phyloP scores from a whole-genome alignment of 2,113 vertebrate species.

The Mormyrus iriodes region DNA sequence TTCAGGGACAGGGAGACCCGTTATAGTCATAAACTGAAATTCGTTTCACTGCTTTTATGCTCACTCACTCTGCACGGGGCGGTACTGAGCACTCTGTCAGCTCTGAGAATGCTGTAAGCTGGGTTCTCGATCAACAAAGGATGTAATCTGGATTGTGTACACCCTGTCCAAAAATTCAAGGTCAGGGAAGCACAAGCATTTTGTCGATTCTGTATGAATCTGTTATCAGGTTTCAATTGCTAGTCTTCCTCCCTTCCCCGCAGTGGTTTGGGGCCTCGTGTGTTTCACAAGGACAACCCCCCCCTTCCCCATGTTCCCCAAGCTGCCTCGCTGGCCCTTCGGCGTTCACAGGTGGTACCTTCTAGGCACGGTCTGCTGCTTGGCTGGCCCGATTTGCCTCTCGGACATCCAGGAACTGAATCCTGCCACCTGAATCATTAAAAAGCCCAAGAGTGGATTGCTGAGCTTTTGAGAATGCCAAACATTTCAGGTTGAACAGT shows the following conservation, averaged over 20 bases:
- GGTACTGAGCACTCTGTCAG: background rate
- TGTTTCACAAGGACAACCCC: background rate
- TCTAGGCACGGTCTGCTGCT: background rate
- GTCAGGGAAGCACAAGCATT: background rate
- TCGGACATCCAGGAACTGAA: background rate
- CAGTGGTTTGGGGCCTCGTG: background rate
- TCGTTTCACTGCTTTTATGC: background rate
- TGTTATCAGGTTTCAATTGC: background rate
- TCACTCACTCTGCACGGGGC: background rate
- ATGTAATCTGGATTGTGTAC: background rate
- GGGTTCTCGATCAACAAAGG: background rate
- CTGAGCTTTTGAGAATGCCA: background rate
- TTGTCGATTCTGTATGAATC: background rate
- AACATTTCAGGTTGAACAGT: background rate
- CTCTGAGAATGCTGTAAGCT: background rate
- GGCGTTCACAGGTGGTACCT: background rate
- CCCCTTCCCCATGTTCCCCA: background rate
- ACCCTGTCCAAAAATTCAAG: background rate
- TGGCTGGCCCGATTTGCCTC: background rate
- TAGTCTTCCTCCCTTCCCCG: background rate
- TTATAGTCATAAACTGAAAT: background rate
- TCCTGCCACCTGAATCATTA: background rate
- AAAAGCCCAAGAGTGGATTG: background rate
- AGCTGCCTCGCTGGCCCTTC: background rate
- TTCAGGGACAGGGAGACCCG: background rate